phyloP scores from a whole-genome alignment of 2,113 vertebrate species.

The Microtus oregoni region DNA sequence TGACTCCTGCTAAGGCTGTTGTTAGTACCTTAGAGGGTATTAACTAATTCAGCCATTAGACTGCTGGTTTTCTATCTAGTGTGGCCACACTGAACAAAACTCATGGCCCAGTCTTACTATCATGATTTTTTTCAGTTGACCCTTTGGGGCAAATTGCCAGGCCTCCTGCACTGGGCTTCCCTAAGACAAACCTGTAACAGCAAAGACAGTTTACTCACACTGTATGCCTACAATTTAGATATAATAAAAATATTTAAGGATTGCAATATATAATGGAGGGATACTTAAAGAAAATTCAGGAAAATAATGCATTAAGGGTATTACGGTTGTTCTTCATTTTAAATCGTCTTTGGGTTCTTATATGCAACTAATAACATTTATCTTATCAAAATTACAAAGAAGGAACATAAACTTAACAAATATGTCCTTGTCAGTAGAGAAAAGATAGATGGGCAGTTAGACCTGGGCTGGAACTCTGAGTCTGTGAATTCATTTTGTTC shows the following conservation, averaged over 20 bases:
- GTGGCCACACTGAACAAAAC: not conserved
- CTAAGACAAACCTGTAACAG: too few species aligned
- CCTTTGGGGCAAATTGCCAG: not conserved
- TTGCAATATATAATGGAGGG: not conserved
- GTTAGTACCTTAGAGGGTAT: not conserved
- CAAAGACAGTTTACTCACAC: not conserved
- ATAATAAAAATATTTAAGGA: not conserved
- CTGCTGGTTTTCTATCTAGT: not conserved
- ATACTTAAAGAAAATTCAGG: not conserved
- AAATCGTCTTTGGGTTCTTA: not conserved
- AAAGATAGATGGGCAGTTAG: not conserved
- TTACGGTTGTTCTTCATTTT: constrained; percentile 6
- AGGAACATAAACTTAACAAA: not conserved
- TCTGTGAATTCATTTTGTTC: not conserved
- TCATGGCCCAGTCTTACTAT: not conserved
- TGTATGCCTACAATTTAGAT: not conserved
- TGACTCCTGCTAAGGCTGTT: not conserved
- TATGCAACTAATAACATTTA: not conserved
- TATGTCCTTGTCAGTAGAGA: not conserved
- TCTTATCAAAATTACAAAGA: not conserved
- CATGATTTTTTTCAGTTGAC: not conserved
- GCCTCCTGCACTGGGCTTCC: not conserved
- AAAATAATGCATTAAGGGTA: not conserved
- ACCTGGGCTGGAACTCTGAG: not conserved
- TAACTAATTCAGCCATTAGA: not conserved